Base-by-base conservation (phyloP, 2,797 vertebrate species). In the Myotis daubentonii region DNA sequence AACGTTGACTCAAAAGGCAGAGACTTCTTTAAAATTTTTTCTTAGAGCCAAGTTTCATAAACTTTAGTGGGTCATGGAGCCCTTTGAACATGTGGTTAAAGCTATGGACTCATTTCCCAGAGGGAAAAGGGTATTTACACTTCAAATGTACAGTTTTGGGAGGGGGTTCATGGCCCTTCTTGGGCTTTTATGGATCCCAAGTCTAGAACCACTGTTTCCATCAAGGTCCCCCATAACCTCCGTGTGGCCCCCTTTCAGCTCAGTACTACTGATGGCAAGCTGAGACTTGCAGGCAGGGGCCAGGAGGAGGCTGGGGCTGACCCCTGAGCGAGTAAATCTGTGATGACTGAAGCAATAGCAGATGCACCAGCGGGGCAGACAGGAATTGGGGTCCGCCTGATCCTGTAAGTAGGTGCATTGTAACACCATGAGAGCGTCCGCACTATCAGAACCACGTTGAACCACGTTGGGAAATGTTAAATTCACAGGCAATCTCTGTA, bases 11-110 rank as follows among this genome's bases (percentile, higher is more conserved):
- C 38, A 70, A 66, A 93, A 41, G 53, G 49, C 66, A 95, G 36
- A 36, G 38, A 60, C 71, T 47, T 70, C 36, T 94, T 66, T 53
- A 57, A 89, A 86, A 93, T 82, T 70, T 60, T 91, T 38, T 86
- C 38, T 81, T 70, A 68, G 19, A 92, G 36, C 9, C 57, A 53
- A 79, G 2, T 82, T 80, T 89, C 79, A 75, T 84, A 71, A 89
- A 66, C 33, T 74, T 81, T 3, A 62, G 15, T 62, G n/a, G 3
- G 2, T 79, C 23, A 15, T 23, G 25, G 5, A 80, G 68, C 7
- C 15, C 84, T 75, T 44, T 36, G 86, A 92, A 55, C 3, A 33
- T 68, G 13, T 79, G 8, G 22, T 74, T 84, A 91, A 93, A 93
- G 28, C 44, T 66, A 36, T 33, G 55, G 55, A 66, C 9, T 11